phyloP scores from a whole-genome alignment of 2,797 vertebrate species.

The Falco concolor region DNA sequence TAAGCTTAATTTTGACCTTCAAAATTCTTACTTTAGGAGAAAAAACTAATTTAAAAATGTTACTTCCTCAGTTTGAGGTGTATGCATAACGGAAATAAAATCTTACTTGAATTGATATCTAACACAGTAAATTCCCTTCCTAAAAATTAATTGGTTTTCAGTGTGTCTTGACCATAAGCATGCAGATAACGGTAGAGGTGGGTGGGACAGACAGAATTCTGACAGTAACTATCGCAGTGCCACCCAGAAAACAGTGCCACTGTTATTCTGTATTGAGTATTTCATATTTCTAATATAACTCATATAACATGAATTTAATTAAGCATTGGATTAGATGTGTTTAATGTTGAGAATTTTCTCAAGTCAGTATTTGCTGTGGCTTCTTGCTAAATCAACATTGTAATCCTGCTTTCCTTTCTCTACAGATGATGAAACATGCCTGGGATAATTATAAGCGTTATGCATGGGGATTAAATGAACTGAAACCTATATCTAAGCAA shows the following conservation, averaged over 20 bases:
- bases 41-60: not conserved
- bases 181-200: not conserved
- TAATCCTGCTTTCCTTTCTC: conserved; percentile 66
- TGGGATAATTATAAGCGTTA: conserved; percentile 95
- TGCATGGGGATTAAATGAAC: conserved; percentile 96
- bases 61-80: not conserved
- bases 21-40: not conserved
- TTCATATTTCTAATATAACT: not conserved
- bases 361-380: conserved; percentile 26
- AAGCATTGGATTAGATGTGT: conserved; percentile 25
- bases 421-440: conserved; percentile 97
- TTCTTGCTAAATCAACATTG: conserved; percentile 58
- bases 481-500: conserved; percentile 92
- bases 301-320: not conserved
- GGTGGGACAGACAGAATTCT: not conserved
- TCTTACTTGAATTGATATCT: not conserved
- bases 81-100: not conserved
- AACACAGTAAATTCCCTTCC: not conserved
- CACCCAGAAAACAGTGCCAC: not conserved
- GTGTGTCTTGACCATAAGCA: not conserved
- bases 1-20: not conserved
- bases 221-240: not conserved
- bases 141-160: not conserved
- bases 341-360: conserved; percentile 12
- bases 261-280: not conserved